These are phyloP conservation scores for Phrynocephalus vlangalii DNA, from an alignment of 2,797 vertebrate genomes.

Conservation along the genomic window DNA sequence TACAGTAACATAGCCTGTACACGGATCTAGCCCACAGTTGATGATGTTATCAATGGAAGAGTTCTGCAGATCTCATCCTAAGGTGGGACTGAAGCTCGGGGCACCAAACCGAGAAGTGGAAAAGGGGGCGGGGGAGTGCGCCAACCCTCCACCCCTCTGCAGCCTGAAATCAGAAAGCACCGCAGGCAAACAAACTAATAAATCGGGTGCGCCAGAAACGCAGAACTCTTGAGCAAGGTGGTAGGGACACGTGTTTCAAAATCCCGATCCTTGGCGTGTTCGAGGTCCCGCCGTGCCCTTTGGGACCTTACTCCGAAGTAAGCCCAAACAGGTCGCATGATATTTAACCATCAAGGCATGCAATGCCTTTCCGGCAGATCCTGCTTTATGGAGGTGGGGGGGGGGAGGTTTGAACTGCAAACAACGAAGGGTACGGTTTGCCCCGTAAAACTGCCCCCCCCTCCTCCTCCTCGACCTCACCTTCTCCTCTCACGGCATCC, in stretches of 20 bases:
- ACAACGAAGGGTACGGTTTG: background rate
- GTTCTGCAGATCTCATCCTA: background rate
- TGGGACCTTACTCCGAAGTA: background rate
- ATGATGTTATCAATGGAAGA: too few relatives aligned
- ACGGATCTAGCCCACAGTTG: too few relatives aligned
- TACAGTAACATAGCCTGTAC: too few relatives aligned
- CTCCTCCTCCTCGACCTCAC: background rate
- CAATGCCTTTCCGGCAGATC: too few relatives aligned
- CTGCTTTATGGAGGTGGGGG: too few relatives aligned
- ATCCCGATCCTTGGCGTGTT: background rate
- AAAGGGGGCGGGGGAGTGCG: background rate
- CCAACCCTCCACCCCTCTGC: too few relatives aligned
- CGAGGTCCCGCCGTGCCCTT: background rate
- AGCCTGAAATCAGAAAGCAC: background rate
- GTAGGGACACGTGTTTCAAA: background rate
- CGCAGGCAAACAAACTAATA: background rate
- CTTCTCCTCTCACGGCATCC: slow-evolving; percentile 5
- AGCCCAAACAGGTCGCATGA: background rate
- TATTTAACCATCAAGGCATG: too few relatives aligned
- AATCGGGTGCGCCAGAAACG: background rate
- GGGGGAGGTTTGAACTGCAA: too few relatives aligned
- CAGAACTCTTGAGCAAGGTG: too few relatives aligned
- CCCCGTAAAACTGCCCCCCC: background rate
- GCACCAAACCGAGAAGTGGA: background rate
- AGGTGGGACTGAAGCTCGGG: background rate